phyloP scores from a whole-genome alignment of 2,888 invertebrate genomes.

The Proisotoma minuta region DNA sequence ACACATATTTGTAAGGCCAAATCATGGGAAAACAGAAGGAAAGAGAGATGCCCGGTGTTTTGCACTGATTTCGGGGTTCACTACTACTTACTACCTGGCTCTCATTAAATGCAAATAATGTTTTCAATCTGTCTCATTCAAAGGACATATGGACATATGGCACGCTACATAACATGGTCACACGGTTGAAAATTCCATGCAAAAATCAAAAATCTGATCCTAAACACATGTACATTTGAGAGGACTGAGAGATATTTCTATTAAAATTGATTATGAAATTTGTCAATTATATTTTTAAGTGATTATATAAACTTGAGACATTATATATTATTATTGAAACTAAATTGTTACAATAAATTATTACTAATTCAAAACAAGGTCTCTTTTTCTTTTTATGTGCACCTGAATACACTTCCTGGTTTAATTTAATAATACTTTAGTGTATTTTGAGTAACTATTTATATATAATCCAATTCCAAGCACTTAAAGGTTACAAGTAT shows the following conservation, averaged over 20 bases:
- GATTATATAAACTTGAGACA: no score
- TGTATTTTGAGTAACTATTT: neutral
- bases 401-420: neutral
- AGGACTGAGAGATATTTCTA: no score
- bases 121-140: no score
- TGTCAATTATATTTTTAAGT: no score
- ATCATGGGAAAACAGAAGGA: conserved; percentile 12
- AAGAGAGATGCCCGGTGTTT: neutral
- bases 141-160: neutral
- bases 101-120: no score
- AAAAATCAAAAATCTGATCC: no score
- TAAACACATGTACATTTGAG: no score
- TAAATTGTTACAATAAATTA: neutral
- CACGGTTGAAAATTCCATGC: neutral
- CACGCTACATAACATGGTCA: conserved; percentile 1
- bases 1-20: neutral
- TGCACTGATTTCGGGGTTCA: neutral
- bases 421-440: neutral
- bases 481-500: neutral
- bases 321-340: no score
- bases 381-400: neutral
- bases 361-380: no score
- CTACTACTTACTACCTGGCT: neutral
- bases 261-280: no score
- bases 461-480: neutral